These are phyloP conservation scores for Chymomyza amoena DNA, from an alignment of 2,888 invertebrate species.

Conservation along the genomic window DNA sequence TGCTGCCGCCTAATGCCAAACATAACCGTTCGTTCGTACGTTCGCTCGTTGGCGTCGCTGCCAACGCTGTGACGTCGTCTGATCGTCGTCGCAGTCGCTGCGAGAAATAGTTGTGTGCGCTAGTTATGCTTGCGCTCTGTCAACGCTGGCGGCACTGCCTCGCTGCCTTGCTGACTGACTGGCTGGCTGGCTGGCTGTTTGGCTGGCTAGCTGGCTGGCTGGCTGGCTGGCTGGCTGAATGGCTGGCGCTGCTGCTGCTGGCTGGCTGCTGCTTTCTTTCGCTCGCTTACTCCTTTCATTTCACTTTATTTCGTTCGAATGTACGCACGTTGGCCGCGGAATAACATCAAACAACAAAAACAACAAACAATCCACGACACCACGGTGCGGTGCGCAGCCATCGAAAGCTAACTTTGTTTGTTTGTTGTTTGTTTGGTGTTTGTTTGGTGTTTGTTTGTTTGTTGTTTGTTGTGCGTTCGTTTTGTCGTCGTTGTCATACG, in stretches of 20 bases:
- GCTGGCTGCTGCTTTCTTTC: conserved; percentile 77
- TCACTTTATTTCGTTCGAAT: conserved; percentile 79
- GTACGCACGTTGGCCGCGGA: conserved; percentile 79
- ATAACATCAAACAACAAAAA: conserved; percentile 54
- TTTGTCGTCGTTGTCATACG: conserved; percentile 1
- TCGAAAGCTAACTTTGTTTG: conserved; percentile 48
- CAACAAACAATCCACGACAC: conserved; percentile 24
- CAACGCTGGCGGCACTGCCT: conserved; percentile 41
- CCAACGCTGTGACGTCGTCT: conserved; percentile 8
- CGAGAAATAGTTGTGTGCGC: conserved; percentile 31
- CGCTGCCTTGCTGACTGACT: conserved; percentile 36
- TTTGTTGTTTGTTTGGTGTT: conserved; percentile 14
- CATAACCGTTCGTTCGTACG: neutral
- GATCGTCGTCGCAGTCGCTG: conserved; percentile 10
- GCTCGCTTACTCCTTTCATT: conserved; percentile 79
- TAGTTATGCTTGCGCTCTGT: conserved; percentile 38
- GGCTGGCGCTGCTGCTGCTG: too few relatives aligned
- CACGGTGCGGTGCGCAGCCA: neutral
- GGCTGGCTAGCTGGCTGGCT: conserved; percentile 30
- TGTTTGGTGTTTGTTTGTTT: conserved; percentile 43
- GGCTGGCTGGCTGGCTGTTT: conserved; percentile 49
- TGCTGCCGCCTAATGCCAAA: neutral
- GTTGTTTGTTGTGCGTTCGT: neutral
- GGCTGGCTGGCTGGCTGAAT: conserved; percentile 39
- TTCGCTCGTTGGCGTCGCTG: conserved; percentile 13